Base-by-base conservation (phyloP, 2,888 invertebrate genomes). In the Trichogramma dendrolimi region DNA sequence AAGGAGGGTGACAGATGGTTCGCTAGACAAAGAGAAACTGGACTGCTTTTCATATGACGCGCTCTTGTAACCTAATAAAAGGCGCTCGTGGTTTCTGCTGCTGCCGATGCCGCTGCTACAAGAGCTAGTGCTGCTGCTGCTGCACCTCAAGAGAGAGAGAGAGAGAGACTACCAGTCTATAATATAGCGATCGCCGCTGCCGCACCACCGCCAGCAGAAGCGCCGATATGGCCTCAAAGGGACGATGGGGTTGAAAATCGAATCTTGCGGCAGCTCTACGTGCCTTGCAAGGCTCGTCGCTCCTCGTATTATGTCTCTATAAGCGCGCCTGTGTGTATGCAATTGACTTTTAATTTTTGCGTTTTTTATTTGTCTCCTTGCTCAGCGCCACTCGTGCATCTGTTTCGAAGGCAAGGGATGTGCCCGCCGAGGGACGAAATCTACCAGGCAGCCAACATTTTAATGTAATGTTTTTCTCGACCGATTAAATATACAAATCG, bases 1-100 rank as follows among this genome's bases (percentile, higher is more conserved):
- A 57, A 57, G 57, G 64, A 62, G 64, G 61, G 61, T 71, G 73
- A 76, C 76, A 75, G 76, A 76, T 76, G 76, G 74, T 72, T 60
- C 64, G 62, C 65, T 69, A 71, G 72, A 76, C 75, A 75, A 75
- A 75, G 73, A 59, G 59, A 71, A 62, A 70, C 66, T 66, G 69
- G 69, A 70, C 68, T 63, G 64, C 61, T 64, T 70, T 71, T 62
- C 69, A 68, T 66, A 67, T 27, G 27, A 62, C 67, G 67, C 72
- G 55, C 58, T 50, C 69, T 67, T 70, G 71, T 74, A 74, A 77
- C 72, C 69, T 69, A 70, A 76, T 76, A 73, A 75, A 67, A 64
- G 67, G 11, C 42, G 48, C 41, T 44, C 52, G 55, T 55, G 63
- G 50, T 57, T 57, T 54, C 49, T 46, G 54, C 41, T 4, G 27